These are phyloP conservation scores for Reinhardtius hippoglossoides DNA, from an alignment of 2,113 vertebrate genomes.

Conservation along the genomic window DNA sequence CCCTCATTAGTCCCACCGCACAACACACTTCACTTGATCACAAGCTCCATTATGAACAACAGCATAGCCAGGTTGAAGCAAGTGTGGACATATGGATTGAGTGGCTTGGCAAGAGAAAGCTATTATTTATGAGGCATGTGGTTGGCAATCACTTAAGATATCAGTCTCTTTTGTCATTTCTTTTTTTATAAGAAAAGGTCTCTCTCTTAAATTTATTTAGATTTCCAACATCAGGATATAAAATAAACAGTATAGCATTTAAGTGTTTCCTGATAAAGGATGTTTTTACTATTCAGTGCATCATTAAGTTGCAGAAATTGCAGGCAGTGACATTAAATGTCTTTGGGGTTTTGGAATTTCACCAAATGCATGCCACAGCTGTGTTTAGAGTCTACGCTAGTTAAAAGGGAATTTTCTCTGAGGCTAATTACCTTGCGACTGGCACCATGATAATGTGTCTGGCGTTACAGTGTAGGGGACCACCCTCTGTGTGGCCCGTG, in stretches of 20 bases:
- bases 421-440: constrained; percentile 44
- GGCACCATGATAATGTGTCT: constrained; percentile 41
- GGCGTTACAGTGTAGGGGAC: constrained; percentile 17
- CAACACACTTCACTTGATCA: constrained; percentile 57
- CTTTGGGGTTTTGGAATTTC: constrained; percentile 36
- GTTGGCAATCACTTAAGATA: constrained; percentile 20
- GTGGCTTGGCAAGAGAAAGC: constrained; percentile 52
- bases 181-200: constrained; percentile 14
- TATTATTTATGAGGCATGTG: constrained; percentile 35
- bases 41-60: constrained; percentile 55
- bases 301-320: constrained; percentile 40
- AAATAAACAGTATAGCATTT: constrained; percentile 1
- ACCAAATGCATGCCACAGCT: constrained; percentile 40
- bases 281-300: constrained; percentile 25
- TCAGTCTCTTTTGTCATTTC: constrained; percentile 12
- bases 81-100: constrained; percentile 66
- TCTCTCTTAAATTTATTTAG: neutral
- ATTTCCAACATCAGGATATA: constrained; percentile 7
- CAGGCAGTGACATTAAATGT: constrained; percentile 27
- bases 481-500: constrained; percentile 32
- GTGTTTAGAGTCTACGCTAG: constrained; percentile 41
- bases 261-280: constrained; percentile 26
- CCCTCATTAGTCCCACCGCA: constrained; percentile 55
- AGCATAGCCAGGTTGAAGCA: constrained; percentile 31
- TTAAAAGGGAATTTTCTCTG: constrained; percentile 53